Conservation (phyloP, 2,113 vertebrate genomes). For the Stictonetta naevosa region DNA sequence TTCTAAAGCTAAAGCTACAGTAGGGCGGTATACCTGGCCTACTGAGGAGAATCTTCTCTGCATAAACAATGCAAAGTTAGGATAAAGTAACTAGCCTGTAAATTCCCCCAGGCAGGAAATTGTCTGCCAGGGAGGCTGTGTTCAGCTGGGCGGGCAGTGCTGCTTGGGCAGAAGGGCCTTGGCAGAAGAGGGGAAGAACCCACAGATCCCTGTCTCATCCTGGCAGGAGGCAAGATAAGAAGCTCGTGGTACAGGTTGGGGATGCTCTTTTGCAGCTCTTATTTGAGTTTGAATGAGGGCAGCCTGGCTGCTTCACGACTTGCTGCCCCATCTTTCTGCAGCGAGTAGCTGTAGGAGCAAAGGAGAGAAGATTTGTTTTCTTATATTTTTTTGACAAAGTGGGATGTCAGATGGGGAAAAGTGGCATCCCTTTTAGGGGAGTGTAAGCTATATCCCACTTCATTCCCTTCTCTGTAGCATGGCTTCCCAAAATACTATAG, state of each 20-base stretch:
- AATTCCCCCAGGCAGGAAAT: neutral
- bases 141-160: rapidly evolving
- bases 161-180: rapidly evolving
- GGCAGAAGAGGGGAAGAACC: neutral
- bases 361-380: neutral
- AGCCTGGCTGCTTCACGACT: rapidly evolving
- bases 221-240: neutral
- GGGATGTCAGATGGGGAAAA: neutral
- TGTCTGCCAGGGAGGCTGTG: neutral
- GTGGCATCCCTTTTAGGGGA: neutral
- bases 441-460: neutral
- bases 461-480: no score
- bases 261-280: neutral
- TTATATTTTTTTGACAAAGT: neutral
- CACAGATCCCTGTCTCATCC: neutral
- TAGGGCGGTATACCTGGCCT: neutral
- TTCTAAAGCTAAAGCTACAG: neutral
- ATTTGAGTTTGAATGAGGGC: neutral
- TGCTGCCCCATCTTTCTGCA: neutral
- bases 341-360: neutral
- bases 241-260: no score
- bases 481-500: neutral
- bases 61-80: neutral
- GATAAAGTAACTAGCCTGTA: neutral
- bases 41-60: neutral